These are phyloP conservation scores for Siniperca undulata DNA, from an alignment of 2,797 vertebrate species.

Conservation along the genomic window DNA sequence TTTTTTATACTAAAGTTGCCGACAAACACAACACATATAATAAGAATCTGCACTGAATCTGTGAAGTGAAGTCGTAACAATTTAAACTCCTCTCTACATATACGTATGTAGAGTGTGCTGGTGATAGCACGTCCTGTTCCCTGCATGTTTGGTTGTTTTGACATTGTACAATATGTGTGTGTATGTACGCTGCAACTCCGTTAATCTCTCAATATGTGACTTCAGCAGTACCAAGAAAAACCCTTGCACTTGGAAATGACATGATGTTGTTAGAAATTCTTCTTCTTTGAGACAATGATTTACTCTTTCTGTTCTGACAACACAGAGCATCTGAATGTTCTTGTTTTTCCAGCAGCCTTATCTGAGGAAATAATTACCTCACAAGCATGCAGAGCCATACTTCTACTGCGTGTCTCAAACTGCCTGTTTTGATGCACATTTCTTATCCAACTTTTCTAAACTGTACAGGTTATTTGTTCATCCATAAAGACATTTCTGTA, in stretches of 20 bases:
- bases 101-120: not conserved
- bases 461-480: slow-evolving; percentile 17
- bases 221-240: not conserved
- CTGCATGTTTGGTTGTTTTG: not conserved
- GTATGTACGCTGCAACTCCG: not conserved
- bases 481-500: not conserved
- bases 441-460: slow-evolving; percentile 15
- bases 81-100: not conserved
- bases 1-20: not conserved
- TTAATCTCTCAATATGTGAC: slow-evolving; percentile 1
- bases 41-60: not conserved
- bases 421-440: slow-evolving; percentile 12
- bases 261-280: not conserved
- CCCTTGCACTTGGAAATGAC: too few relatives aligned
- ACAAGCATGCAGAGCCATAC: not conserved
- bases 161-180: not conserved
- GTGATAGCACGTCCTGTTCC: not conserved
- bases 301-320: not conserved
- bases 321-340: not conserved
- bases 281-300: slow-evolving; percentile 40
- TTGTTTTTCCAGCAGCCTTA: slow-evolving; percentile 27
- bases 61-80: not conserved
- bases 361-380: slow-evolving; percentile 57
- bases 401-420: slow-evolving; percentile 3
- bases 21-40: not conserved